Conservation (phyloP, 2,888 invertebrate genomes). For the Nyleta sp. region DNA sequence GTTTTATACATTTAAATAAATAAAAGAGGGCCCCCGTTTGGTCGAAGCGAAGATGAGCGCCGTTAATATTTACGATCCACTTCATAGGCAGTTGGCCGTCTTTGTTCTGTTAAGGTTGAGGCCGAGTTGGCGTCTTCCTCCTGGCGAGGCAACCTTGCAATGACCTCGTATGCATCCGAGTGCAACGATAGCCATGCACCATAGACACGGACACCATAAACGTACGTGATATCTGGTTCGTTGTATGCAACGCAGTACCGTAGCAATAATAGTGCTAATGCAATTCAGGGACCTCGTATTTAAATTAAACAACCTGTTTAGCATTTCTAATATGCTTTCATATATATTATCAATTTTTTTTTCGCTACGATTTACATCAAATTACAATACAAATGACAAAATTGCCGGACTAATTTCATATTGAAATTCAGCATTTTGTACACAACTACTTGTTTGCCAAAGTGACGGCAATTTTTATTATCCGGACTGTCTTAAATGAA, state of each 20-base stretch:
- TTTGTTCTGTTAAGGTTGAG: constrained; percentile 52
- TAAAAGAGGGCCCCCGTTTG: too few species aligned
- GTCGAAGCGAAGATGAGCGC: constrained; percentile 39
- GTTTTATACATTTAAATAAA: too few species aligned
- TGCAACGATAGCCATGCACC: constrained; percentile 68
- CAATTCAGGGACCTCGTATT: constrained; percentile 58
- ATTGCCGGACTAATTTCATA: constrained; percentile 8
- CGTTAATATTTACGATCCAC: constrained; percentile 61
- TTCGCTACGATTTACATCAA: neutral
- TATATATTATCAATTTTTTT: constrained; percentile 35
- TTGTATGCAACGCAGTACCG: constrained; percentile 54
- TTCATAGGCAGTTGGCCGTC: constrained; percentile 57
- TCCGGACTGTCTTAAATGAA: too few species aligned
- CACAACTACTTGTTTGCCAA: too few species aligned
- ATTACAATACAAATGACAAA: constrained; percentile 32
- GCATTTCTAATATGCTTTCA: constrained; percentile 45
- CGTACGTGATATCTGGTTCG: constrained; percentile 63
- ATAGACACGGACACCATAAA: constrained; percentile 65
- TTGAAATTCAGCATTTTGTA: too few species aligned
- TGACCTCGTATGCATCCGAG: constrained; percentile 79
- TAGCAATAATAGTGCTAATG: constrained; percentile 63
- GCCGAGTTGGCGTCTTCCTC: constrained; percentile 65
- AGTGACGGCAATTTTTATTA: too few species aligned
- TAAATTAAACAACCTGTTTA: constrained; percentile 54
- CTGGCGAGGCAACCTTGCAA: constrained; percentile 79